Evolutionary conservation across 2,113 vertebrate genomes (phyloP), one percentile per base, ranked within the genome.

Genomic region (Misgurnus anguillicaudatus): DNA sequence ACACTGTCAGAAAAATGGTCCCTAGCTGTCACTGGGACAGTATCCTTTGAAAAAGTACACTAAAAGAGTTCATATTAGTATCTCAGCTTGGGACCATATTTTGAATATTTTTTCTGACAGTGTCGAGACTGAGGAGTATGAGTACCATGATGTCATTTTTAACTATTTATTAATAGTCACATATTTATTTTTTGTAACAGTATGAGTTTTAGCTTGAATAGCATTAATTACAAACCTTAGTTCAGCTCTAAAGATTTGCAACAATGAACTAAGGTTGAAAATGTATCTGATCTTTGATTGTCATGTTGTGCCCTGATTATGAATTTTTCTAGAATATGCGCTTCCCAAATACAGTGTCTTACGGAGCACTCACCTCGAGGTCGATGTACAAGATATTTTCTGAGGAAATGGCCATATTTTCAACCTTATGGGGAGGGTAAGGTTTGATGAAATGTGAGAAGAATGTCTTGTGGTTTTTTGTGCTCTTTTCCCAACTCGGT

Each of bases 361-460:
- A 17, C n/a, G 21, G 55, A 21, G n/a, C 41, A 74, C 7, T 74
- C 21, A 48, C 72, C 2, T 10, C 17, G 55, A 73, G 70, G 70
- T 60, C 39, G 60, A 73, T 24, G 19, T 72, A 42, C 36, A 47
- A 36, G 13, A 74, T 47, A 47, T 74, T 74, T 62, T 36, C 61
- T 47, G 21, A 47, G 21, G 61, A 74, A 74, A 62, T 16, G 31
- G 39, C 41, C 39, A 47, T 36, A 3, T 45, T 74, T 74, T 45
- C 14, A 61, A 61, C 21, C 8, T 74, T 60, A 36, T 36, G 21
- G 57, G 24, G 41, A 61, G 41, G 21, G n/a, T 21, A 45, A 42
- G 57, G 39, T 74, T 74, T 74, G 72, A 74, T 47, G 41, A 74
- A 74, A 74, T 74, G 72, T 47, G 57, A 62, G 41, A 74, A 74